Evolutionary conservation across 2,888 invertebrate genomes (phyloP).

Genomic region (Apoda limacodes): DNA sequence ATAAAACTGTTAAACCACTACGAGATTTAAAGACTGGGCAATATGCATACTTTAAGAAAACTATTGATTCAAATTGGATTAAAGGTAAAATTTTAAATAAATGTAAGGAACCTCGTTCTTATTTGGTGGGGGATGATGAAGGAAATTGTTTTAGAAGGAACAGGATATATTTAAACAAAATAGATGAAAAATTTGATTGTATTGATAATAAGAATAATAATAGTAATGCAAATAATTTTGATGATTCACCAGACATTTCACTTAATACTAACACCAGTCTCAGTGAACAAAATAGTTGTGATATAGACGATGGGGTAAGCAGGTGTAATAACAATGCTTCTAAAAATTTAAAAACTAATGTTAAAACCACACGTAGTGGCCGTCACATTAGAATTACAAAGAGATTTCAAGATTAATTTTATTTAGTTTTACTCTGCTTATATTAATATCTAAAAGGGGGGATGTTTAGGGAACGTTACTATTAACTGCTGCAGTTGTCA

Average conservation of each 20-base stretch:
- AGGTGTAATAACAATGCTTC: background rate
- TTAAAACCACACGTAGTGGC: background rate
- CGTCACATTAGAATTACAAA: background rate
- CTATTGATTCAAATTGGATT: background rate
- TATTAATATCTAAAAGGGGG: background rate
- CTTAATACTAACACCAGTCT: background rate
- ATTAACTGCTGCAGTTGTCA: no score
- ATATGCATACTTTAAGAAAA: background rate
- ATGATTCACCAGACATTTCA: background rate
- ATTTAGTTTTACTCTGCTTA: background rate
- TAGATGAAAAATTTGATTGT: background rate
- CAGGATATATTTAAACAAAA: background rate
- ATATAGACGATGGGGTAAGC: background rate
- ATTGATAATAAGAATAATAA: background rate
- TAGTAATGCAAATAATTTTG: background rate
- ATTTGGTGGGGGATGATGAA: background rate
- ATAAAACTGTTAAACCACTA: conserved; percentile 14
- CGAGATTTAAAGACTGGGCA: background rate
- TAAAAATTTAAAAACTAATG: background rate
- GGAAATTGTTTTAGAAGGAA: background rate
- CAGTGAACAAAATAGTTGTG: background rate
- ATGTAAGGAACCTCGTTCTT: background rate
- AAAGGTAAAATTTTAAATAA: background rate
- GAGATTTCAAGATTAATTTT: background rate
- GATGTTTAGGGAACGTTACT: background rate